Evolutionary conservation across 2,888 invertebrate species (phyloP).

Genomic region (Drosophila macrospina): DNA sequence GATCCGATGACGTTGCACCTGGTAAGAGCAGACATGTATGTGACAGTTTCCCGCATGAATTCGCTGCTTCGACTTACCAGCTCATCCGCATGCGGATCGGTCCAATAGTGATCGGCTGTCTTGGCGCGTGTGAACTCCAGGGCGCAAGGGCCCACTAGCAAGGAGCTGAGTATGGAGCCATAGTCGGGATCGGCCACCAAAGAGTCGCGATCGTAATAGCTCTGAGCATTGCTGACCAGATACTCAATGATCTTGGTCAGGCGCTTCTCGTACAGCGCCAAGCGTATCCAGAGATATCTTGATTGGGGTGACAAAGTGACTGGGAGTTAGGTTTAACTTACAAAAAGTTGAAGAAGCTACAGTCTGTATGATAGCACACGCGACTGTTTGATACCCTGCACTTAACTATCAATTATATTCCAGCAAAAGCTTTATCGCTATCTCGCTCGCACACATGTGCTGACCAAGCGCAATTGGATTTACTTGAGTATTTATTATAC

Average conservation of each 20-base stretch:
- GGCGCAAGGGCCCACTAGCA: constrained; percentile 97
- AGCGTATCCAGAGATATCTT: constrained; percentile 95
- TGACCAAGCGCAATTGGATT: too few relatives aligned
- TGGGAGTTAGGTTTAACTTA: too few relatives aligned
- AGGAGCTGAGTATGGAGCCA: constrained; percentile 95
- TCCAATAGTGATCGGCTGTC: constrained; percentile 95
- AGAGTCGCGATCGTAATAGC: constrained; percentile 96
- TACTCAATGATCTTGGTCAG: constrained; percentile 95
- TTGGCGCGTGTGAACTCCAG: constrained; percentile 95
- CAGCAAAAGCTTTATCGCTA: too few relatives aligned
- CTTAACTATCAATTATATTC: too few relatives aligned
- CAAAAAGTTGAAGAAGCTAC: too few relatives aligned
- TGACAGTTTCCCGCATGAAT: neutral
- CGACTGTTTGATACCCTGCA: too few relatives aligned
- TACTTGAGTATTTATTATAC: too few relatives aligned
- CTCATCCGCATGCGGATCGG: constrained; percentile 97
- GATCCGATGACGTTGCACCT: constrained; percentile 89
- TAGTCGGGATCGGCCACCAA: constrained; percentile 95
- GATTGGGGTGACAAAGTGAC: constrained; percentile 13
- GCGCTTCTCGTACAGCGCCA: constrained; percentile 95
- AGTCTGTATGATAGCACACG: too few relatives aligned
- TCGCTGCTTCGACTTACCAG: constrained; percentile 86
- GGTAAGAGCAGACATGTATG: neutral
- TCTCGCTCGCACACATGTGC: too few relatives aligned
- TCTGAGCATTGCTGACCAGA: constrained; percentile 92